These are phyloP conservation scores for Istiophorus platypterus DNA, from an alignment of 2,113 vertebrate genomes.

Conservation along the genomic window DNA sequence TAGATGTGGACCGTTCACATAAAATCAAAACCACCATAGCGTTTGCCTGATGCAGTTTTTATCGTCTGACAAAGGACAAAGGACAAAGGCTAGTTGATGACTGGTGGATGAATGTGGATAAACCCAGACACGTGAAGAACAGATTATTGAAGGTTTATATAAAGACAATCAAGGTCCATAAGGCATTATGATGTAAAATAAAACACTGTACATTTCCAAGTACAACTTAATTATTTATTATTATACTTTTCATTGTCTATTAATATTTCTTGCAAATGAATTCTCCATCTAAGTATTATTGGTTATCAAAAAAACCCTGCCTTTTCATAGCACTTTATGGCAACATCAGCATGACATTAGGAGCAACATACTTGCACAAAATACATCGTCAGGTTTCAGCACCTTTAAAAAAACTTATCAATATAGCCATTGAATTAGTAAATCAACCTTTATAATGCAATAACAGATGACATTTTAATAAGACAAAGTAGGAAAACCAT, in stretches of 20 bases:
- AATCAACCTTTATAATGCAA: not conserved
- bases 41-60: too few species aligned
- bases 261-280: not conserved
- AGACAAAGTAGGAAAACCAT: not conserved
- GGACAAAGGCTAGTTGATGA: too few species aligned
- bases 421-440: not conserved
- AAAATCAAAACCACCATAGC: too few species aligned
- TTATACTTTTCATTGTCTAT: not conserved
- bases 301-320: not conserved
- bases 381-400: not conserved
- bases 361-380: not conserved
- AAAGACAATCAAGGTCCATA: not conserved
- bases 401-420: not conserved
- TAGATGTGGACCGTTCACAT: too few species aligned
- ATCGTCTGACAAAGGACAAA: too few species aligned
- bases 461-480: not conserved
- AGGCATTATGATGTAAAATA: not conserved
- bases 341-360: not conserved
- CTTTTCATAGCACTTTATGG: not conserved
- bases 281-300: not conserved
- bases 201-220: not conserved
- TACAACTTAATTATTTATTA: not conserved
- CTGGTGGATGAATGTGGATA: too few species aligned
- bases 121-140: too few species aligned
- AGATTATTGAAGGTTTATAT: not conserved